Percentiles rank a stretch among this genome's conserved stretches.
These are phyloP conservation scores for Saxidomus purpurata DNA, from an alignment of 1,140 invertebrate species.

Conservation along the genomic window DNA sequence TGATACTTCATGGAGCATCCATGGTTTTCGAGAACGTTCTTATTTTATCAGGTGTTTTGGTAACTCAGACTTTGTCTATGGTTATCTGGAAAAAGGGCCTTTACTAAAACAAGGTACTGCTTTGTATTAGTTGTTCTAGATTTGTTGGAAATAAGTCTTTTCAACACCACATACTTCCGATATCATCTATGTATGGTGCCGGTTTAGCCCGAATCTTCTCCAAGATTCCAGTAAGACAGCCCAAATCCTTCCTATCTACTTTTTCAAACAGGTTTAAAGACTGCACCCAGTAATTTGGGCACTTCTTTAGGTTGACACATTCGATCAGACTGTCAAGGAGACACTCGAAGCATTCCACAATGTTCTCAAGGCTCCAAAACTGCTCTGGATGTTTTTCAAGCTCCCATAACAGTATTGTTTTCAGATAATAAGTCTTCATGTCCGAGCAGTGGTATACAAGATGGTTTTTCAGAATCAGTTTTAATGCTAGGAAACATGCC, in stretches of 20 bases:
- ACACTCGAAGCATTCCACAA: conserved; percentile 50
- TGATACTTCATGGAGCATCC: too few species aligned
- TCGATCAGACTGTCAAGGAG: background rate
- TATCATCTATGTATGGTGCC: conserved; percentile 31
- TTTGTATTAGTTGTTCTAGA: too few species aligned
- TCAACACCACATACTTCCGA: conserved; percentile 53
- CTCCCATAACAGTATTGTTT: conserved; percentile 43
- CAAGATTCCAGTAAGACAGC: background rate
- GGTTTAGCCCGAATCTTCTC: conserved; percentile 16
- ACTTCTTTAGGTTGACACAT: background rate
- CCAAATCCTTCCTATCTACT: background rate
- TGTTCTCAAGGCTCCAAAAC: conserved; percentile 29
- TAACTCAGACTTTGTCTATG: too few species aligned
- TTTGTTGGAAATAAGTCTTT: too few species aligned
- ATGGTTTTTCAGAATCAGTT: conserved; percentile 43
- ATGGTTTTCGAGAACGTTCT: too few species aligned
- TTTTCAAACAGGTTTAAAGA: conserved; percentile 22
- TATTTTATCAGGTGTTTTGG: too few species aligned
- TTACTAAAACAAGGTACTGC: too few species aligned
- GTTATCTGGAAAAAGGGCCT: too few species aligned
- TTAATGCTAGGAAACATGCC: conserved; percentile 34
- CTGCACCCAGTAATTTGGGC: conserved; percentile 42
- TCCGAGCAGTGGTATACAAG: background rate
- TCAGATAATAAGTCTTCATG: conserved; percentile 39
- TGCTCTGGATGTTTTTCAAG: conserved; percentile 44